These are phyloP conservation scores for Zapus hudsonius DNA, from an alignment of 2,113 vertebrate genomes.

Conservation along the genomic window DNA sequence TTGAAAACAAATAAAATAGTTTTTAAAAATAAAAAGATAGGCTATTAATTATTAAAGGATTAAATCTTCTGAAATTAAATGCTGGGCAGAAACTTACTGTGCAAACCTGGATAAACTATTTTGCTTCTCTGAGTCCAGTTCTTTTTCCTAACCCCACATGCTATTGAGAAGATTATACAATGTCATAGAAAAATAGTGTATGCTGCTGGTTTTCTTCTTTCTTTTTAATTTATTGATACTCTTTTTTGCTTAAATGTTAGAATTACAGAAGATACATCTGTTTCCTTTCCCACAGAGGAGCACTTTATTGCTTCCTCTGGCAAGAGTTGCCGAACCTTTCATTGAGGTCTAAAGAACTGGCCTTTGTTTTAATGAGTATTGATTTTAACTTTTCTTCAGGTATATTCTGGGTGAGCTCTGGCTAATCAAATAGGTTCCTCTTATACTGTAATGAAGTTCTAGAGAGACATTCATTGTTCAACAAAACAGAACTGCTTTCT, in stretches of 20 bases:
- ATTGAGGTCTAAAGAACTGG: neutral
- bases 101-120: neutral
- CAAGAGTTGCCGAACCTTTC: neutral
- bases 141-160: neutral
- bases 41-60: neutral
- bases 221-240: neutral
- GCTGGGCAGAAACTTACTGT: neutral
- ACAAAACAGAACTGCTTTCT: neutral
- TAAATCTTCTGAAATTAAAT: neutral
- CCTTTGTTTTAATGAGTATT: neutral
- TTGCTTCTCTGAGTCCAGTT: neutral
- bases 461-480: constrained; percentile 40
- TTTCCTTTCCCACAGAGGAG: neutral
- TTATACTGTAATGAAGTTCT: constrained; percentile 26
- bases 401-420: neutral
- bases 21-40: no score
- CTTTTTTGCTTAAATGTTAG: constrained; percentile 5
- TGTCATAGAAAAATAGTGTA: neutral
- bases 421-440: constrained; percentile 2
- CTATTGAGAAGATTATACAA: neutral
- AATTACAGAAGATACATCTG: neutral
- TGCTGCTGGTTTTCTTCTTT: neutral
- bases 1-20: no score
- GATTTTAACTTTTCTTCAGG: neutral
- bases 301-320: neutral